These are phyloP conservation scores for Andricus curvator DNA, from an alignment of 2,888 invertebrate genomes.

Conservation along the genomic window DNA sequence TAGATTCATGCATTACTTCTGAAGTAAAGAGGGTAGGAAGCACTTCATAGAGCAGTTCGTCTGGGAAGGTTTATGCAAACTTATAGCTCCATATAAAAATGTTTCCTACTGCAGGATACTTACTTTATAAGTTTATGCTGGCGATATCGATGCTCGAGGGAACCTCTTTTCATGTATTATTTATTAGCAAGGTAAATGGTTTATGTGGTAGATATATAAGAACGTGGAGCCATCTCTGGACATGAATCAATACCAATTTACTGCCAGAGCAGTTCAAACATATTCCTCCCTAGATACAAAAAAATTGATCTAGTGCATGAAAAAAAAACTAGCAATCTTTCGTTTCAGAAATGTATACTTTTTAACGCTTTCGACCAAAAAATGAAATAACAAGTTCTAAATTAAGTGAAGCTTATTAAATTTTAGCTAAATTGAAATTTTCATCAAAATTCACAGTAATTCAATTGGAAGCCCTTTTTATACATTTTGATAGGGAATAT, in stretches of 20 bases:
- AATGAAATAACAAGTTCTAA: too few species aligned
- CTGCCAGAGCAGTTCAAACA: background rate
- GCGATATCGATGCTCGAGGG: background rate
- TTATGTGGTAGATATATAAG: background rate
- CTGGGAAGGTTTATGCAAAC: background rate
- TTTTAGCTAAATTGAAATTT: too few species aligned
- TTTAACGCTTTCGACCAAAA: too few species aligned
- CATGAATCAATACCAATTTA: background rate
- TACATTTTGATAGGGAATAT: too few species aligned
- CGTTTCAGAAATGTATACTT: too few species aligned
- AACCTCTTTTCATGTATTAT: conserved; percentile 1
- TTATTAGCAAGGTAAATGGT: background rate
- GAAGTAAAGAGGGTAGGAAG: background rate
- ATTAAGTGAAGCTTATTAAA: too few species aligned
- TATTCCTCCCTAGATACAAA: background rate
- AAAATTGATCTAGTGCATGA: background rate
- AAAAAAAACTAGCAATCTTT: too few species aligned
- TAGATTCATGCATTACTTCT: background rate
- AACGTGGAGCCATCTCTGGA: background rate
- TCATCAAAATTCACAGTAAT: too few species aligned
- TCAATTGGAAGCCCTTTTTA: too few species aligned
- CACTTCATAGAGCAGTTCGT: background rate
- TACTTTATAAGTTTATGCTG: background rate
- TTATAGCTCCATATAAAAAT: background rate
- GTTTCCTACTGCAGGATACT: background rate